These are phyloP conservation scores for Octodon degus DNA, from an alignment of 2,113 vertebrate species.

Conservation along the genomic window DNA sequence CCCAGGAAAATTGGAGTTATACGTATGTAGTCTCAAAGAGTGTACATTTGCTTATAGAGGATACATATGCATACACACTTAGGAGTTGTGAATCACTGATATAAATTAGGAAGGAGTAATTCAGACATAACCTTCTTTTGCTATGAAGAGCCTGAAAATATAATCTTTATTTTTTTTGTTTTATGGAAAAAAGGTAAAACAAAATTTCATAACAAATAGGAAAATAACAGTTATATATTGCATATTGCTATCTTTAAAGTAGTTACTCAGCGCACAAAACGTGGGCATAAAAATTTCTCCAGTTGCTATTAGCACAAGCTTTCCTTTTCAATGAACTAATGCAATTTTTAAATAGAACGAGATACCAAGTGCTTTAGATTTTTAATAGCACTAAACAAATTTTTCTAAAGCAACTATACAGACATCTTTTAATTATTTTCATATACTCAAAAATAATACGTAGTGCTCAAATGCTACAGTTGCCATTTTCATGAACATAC, in stretches of 20 bases:
- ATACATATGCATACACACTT: neutral
- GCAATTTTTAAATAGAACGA: conserved; percentile 22
- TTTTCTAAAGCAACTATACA: conserved; percentile 55
- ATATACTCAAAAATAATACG: neutral
- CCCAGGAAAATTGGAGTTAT: neutral
- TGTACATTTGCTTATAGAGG: neutral
- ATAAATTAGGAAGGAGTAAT: neutral
- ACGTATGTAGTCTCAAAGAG: neutral
- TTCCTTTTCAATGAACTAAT: neutral
- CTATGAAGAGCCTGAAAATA: neutral
- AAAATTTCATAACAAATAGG: neutral
- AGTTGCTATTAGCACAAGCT: neutral
- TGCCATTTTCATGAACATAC: conserved; percentile 35
- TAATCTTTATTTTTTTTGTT: neutral
- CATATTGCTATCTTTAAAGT: neutral
- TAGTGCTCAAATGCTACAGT: neutral
- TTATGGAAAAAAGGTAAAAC: neutral
- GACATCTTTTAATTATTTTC: neutral
- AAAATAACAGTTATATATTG: neutral
- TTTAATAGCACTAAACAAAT: neutral
- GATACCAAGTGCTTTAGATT: conserved; percentile 15
- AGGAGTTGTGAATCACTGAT: neutral
- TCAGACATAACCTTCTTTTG: conserved; percentile 5
- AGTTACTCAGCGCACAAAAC: neutral
- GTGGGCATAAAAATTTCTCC: neutral